Conservation (phyloP, 2,888 invertebrate species). For the Morpho achilles region DNA sequence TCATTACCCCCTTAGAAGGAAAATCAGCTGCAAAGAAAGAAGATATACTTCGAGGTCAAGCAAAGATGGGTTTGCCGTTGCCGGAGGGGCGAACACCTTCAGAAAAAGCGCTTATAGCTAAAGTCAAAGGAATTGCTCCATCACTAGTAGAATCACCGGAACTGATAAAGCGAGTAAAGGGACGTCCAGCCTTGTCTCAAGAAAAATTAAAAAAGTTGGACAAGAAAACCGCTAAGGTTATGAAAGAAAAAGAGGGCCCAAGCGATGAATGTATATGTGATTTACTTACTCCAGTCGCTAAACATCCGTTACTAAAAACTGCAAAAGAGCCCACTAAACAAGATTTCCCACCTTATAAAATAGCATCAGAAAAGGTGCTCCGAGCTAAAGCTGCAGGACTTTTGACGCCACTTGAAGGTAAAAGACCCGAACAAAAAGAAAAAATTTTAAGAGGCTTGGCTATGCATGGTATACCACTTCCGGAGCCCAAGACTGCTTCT, state of each 20-base stretch:
- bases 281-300: too few species aligned
- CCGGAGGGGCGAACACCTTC: conserved; percentile 25
- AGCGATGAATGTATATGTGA: conserved; percentile 42
- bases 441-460: conserved; percentile 32
- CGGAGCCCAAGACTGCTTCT: conserved; percentile 31
- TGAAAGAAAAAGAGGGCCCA: conserved; percentile 40
- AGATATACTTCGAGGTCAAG: conserved; percentile 23
- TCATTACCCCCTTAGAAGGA: conserved; percentile 40
- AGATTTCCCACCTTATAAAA: too few species aligned
- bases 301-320: too few species aligned
- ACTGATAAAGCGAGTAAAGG: not conserved
- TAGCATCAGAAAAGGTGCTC: conserved; percentile 6
- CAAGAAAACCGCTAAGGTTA: conserved; percentile 33
- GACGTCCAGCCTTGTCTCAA: conserved; percentile 13
- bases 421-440: conserved; percentile 33
- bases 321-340: too few species aligned
- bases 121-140: conserved; percentile 10
- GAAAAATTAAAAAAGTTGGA: conserved; percentile 31
- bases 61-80: conserved; percentile 20
- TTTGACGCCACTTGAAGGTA: conserved; percentile 35
- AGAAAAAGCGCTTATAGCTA: conserved; percentile 20
- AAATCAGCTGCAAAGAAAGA: conserved; percentile 34
- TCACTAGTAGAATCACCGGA: conserved; percentile 9
- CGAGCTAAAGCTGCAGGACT: conserved; percentile 33
- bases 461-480: conserved; percentile 29